phyloP scores from a whole-genome alignment of 2,113 vertebrate species.

The Actenoides lindsayi region DNA sequence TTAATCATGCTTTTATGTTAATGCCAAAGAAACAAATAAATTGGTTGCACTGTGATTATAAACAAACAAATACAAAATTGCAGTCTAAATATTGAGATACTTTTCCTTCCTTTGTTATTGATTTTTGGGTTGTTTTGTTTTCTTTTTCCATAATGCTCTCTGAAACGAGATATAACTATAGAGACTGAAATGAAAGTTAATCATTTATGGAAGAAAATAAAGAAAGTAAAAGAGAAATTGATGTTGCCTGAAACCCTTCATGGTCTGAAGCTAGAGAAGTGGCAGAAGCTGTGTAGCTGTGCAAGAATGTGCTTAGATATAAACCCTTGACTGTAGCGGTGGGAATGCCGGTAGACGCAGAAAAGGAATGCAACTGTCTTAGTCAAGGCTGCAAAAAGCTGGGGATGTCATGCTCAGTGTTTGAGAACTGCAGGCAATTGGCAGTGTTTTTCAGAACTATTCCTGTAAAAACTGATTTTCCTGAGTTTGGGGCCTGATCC shows the following conservation, averaged over 20 bases:
- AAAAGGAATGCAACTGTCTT: slow-evolving; percentile 6
- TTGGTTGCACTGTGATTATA: background rate
- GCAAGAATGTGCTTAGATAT: background rate
- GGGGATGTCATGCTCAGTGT: background rate
- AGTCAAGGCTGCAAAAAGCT: background rate
- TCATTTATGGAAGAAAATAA: background rate
- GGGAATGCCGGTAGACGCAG: background rate
- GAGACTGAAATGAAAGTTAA: background rate
- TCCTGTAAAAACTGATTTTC: slow-evolving; percentile 8
- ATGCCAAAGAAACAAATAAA: slow-evolving; percentile 40
- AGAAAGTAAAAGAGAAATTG: background rate
- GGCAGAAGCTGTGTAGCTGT: background rate
- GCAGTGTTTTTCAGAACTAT: background rate
- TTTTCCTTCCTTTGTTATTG: background rate
- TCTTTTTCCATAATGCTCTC: background rate
- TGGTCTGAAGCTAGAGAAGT: background rate
- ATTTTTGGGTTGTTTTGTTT: background rate
- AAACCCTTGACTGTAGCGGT: background rate
- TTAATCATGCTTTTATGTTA: slow-evolving; percentile 51
- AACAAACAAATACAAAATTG: background rate
- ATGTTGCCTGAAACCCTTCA: background rate
- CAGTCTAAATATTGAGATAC: background rate
- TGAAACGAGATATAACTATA: background rate
- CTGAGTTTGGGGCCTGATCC: background rate
- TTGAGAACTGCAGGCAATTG: slow-evolving; percentile 19